Percentiles rank a stretch among this genome's conserved stretches.
Evolutionary conservation across 1,140 invertebrate species (phyloP).

Genomic region (Polypedilum pembai): DNA sequence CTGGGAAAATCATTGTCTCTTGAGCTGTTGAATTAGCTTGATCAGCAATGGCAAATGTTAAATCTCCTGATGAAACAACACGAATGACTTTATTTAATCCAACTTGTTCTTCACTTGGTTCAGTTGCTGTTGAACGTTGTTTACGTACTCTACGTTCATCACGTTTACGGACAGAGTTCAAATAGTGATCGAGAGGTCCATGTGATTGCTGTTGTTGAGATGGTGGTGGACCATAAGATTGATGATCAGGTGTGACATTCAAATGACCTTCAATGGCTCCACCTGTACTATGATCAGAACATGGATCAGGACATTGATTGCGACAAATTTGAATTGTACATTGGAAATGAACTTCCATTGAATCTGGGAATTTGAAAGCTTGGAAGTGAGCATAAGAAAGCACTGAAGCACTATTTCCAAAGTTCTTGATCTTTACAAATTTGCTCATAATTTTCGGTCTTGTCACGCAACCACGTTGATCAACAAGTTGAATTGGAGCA

Average conservation of each 20-base stretch:
- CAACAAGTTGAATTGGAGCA: conserved; percentile 88
- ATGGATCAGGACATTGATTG: conserved; percentile 86
- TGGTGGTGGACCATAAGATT: conserved; percentile 59
- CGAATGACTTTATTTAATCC: conserved; percentile 75
- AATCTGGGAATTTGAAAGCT: conserved; percentile 93
- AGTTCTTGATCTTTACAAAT: conserved; percentile 93
- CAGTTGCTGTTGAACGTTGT: conserved; percentile 46
- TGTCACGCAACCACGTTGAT: conserved; percentile 86
- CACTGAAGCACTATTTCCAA: conserved; percentile 83
- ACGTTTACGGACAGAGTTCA: conserved; percentile 51
- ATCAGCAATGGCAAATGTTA: conserved; percentile 71
- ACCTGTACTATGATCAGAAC: conserved; percentile 52
- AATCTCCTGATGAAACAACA: conserved; percentile 77
- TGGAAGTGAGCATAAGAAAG: conserved; percentile 89
- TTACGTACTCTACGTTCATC: conserved; percentile 64
- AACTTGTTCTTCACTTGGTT: conserved; percentile 62
- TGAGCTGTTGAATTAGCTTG: conserved; percentile 47
- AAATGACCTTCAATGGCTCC: conserved; percentile 42
- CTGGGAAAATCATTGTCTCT: conserved; percentile 63
- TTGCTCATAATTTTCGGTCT: conserved; percentile 86
- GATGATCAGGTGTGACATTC: conserved; percentile 53
- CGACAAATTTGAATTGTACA: conserved; percentile 92
- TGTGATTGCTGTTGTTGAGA: conserved; percentile 44
- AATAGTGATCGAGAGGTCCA: conserved; percentile 53
- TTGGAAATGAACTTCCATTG: conserved; percentile 94